A percentile compares a stretch with the other conserved stretches of the same genome.
Conservation (phyloP, 2,797 vertebrate species). For the Rhodeus uyekii region DNA sequence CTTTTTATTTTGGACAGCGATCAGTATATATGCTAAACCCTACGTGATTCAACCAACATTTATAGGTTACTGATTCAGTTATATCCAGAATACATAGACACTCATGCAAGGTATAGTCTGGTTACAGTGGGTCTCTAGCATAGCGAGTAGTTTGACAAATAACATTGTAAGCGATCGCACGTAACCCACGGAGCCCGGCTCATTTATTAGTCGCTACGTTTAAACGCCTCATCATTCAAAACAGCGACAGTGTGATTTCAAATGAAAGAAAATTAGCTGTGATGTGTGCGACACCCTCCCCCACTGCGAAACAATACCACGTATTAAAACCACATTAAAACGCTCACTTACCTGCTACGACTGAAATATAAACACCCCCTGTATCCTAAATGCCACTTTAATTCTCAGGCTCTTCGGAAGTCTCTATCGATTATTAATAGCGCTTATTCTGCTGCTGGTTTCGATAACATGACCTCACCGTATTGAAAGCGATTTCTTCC, state of each 20-base stretch:
- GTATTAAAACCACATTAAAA: constrained; percentile 52
- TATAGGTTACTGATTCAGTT: not conserved
- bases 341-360: constrained; percentile 73
- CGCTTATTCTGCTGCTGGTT: constrained; percentile 63
- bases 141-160: constrained; percentile 19
- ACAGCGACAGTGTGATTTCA: not conserved
- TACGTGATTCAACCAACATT: not conserved
- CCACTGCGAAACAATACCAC: constrained; percentile 79
- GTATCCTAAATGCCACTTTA: constrained; percentile 44
- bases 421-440: constrained; percentile 22
- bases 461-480: constrained; percentile 78
- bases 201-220: constrained; percentile 1
- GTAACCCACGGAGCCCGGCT: not conserved
- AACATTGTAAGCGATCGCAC: constrained; percentile 41
- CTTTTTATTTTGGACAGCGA: not conserved
- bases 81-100: not conserved
- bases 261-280: constrained; percentile 39
- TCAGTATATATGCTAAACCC: not conserved
- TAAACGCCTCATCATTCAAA: not conserved
- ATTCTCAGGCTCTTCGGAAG: constrained; percentile 47
- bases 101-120: not conserved
- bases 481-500: constrained; percentile 71
- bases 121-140: not conserved
- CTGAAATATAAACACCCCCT: constrained; percentile 50
- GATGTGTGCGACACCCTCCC: constrained; percentile 67